Base-by-base conservation (phyloP, 2,888 invertebrate species). In the Matsumyia berberina region DNA sequence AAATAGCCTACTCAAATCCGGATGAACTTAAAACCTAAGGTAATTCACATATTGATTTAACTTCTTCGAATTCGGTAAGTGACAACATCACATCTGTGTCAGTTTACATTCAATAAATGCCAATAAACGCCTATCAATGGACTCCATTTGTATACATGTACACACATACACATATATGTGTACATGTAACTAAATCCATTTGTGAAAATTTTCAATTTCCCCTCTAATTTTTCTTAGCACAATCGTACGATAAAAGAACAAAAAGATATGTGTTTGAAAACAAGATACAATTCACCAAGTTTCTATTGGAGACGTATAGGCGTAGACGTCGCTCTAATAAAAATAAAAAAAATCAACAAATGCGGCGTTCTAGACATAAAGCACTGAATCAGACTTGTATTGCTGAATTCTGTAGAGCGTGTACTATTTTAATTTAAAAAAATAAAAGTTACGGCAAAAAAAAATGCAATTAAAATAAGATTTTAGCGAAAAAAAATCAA, bases 391-490 rank as follows among this genome's bases (percentile, higher is more conserved):
- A n/a, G 29, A 24, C 24, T 24, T 11, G 24, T 51, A 3, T 51
- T 66, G 29, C 49, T 24, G 24, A 66, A 66, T 11, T 51, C 51
- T 37, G 51, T 51, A 51, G 66, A 49, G 15, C 31, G 33, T 44
- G 55, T 53, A 42, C 42, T 42, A 33, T 55, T 67, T 55, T 42
- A 39, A 67, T n/a, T 42, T 42, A 31, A 6, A 42, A 39, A 33
- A 0, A 19, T 17, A 62, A 17, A 62, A 35, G 4, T 24, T 24
- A 3, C 24, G 4, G 24, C 24, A 24, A 42, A 39, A 67, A 15
- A 66, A 51, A 55, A 29, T 67, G 55, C 55, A 67, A 55, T 67
- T 67, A 67, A 67, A 67, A 67, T 42, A 67, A 67, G 42, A 55
- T 42, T 53, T 37, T 9, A 33, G 31, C 55, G 55, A 29, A 24